phyloP scores from a whole-genome alignment of 2,797 vertebrate species.

The Spinibarbus caldwelli region DNA sequence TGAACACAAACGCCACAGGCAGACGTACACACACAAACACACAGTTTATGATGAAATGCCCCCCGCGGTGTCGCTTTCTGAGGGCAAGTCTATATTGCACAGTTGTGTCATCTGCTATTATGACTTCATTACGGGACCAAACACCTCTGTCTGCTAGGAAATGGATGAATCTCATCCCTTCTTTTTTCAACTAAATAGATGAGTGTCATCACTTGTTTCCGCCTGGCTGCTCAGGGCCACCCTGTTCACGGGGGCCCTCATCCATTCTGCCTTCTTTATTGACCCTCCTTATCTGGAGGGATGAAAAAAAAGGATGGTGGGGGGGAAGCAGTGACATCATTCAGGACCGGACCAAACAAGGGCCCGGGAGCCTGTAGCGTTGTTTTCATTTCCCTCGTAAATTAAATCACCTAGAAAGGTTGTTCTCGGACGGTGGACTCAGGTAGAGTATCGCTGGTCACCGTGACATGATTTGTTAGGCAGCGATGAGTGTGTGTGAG shows the following conservation, averaged over 20 bases:
- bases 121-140: slow-evolving; percentile 65
- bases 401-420: slow-evolving; percentile 48
- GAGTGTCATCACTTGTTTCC: slow-evolving; percentile 53
- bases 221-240: slow-evolving; percentile 59
- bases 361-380: not conserved
- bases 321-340: slow-evolving; percentile 34
- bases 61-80: slow-evolving; percentile 44
- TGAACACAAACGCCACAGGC: slow-evolving; percentile 30
- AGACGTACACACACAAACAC: slow-evolving; percentile 26
- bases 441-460: slow-evolving; percentile 3
- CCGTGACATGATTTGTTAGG: slow-evolving; percentile 35
- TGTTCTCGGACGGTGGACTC: not conserved
- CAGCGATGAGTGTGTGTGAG: not conserved
- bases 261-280: slow-evolving; percentile 57
- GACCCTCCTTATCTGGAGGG: slow-evolving; percentile 20
- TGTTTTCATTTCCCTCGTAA: slow-evolving; percentile 49
- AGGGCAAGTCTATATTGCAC: slow-evolving; percentile 50
- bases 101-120: slow-evolving; percentile 66
- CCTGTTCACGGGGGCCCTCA: slow-evolving; percentile 40
- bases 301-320: not conserved
- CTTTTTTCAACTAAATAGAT: slow-evolving; percentile 43
- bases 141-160: slow-evolving; percentile 51
- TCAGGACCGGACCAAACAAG: slow-evolving; percentile 22
- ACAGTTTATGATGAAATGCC: slow-evolving; percentile 47
- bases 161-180: slow-evolving; percentile 56